Base-by-base conservation (phyloP, 1,140 invertebrate genomes). In the Choristoneura fumiferana region DNA sequence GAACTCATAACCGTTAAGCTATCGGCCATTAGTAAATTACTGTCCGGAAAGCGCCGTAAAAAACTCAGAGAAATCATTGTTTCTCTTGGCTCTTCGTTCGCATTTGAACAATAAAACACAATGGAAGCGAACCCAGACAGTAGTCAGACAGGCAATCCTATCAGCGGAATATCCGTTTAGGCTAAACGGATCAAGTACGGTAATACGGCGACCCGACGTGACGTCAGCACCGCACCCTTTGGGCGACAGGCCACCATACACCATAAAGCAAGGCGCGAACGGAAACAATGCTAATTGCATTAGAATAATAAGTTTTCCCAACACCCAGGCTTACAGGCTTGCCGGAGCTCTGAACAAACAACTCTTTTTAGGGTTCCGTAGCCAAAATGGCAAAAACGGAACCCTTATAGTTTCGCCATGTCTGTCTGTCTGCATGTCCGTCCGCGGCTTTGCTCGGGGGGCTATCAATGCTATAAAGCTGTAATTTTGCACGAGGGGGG, bases 81-180 rank as follows among this genome's bases (percentile, higher is more conserved):
- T 49, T 33, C 18, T n/a, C 4, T 49, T 9, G 22, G 2, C 22
- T 29, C 22, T 0, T 22, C 8, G 1, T 6, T 29, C 43, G 43
- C 10, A 39, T 29, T 49, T 6, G 9, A 9, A 8, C 43, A 22
- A 0, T n/a, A 49, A 49, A 49, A 33, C 18, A 45, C n/a, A 49
- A 22, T 18, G 29, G 22, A 29, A 49, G 4, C 14, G 45, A 38
- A 38, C 40, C 53, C 49, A 67, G 62, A 67, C 58, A 59, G 34
- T 35, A 54, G 62, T 39, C 62, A 57, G 58, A 62, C 61, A 69
- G 73, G 74, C 73, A 79, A 78, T 78, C 73, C 70, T 62, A 77
- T 81, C 75, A 74, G 62, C 69, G 58, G 61, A 67, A 77, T 79
- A 82, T 82, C 76, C 74, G 71, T 75, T 82, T 82, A 82, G 69